Base-by-base conservation (phyloP, 2,888 invertebrate genomes). In the Mactromeris polynyma region DNA sequence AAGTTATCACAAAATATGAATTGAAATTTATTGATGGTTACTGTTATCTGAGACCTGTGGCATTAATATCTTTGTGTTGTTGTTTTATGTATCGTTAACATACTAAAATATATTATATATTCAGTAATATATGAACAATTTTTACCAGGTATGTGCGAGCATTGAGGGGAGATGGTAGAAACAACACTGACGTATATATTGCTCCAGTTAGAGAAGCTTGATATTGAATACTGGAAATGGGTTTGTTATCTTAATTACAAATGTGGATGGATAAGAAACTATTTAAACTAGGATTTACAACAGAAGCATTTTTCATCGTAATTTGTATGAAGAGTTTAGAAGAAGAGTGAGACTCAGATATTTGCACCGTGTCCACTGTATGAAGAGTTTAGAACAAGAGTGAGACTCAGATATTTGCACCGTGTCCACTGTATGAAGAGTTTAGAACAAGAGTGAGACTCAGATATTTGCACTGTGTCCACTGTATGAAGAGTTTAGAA, bases 191-290 rank as follows among this genome's bases (percentile, higher is more conserved):
- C 42, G 0, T 90, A 83, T 73, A 38, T 93, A 6, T 93, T 93
- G 93, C 81, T 89, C 9, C 92, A 93, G 46, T 80, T 95, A 36
- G 91, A 93, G 26, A 87, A 88, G 26, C 89, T 95, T 31, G 96
- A 96, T 89, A 93, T 95, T 69, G 90, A 95, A 78, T 96, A 96
- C 92, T 90, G 95, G 88, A 92, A 93, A 83, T 96, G 96, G 96
- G 95, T 96, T 31, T 38, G 79, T 78, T 64, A 31, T 40, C 0
- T n/a, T n/a, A n/a, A n/a, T n/a, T n/a, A n/a, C n/a, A n/a, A n/a
- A n/a, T n/a, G n/a, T n/a, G n/a, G n/a, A n/a, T n/a, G n/a, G n/a
- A n/a, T n/a, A n/a, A n/a, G n/a, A n/a, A n/a, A n/a, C n/a, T n/a
- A n/a, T n/a, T n/a, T n/a, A n/a, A n/a, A n/a, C n/a, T n/a, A n/a